Conservation (phyloP, 2,113 vertebrate species). For the Cyphomyrus plagiostoma region DNA sequence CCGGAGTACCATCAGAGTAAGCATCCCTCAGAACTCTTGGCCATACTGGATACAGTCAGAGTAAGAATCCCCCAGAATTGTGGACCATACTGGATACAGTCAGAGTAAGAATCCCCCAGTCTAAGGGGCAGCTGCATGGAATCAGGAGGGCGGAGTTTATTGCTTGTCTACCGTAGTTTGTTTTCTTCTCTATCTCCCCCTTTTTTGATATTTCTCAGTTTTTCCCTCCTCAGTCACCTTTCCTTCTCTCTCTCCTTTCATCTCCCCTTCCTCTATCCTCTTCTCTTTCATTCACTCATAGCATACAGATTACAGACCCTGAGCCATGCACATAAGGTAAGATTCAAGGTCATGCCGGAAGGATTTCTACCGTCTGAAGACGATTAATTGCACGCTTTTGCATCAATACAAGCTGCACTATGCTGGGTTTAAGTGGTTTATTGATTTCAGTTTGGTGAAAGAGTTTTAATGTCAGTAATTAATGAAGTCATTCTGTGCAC, state of each 20-base stretch:
- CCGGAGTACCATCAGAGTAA: neutral
- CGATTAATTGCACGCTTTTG: constrained; percentile 12
- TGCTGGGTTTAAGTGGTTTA: neutral
- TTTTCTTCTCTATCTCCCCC: neutral
- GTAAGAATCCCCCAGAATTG: neutral
- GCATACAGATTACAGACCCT: constrained; percentile 20
- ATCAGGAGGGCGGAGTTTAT: neutral
- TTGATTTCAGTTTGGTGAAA: neutral
- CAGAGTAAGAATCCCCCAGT: neutral
- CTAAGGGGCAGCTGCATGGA: neutral
- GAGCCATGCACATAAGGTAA: constrained; percentile 22
- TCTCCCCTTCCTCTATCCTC: neutral
- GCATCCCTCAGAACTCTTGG: neutral
- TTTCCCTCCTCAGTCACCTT: neutral
- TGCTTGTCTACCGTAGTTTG: neutral
- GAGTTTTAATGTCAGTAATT: constrained; percentile 6
- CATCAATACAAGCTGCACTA: constrained; percentile 14
- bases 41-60: neutral
- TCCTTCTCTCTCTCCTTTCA: neutral
- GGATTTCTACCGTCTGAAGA: constrained; percentile 24
- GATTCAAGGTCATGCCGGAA: constrained; percentile 15
- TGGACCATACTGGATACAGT: neutral
- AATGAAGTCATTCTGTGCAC: neutral
- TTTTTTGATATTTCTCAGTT: neutral
- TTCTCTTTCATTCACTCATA: neutral